These are phyloP conservation scores for Conistra vaccinii DNA, from an alignment of 2,888 invertebrate species.

Conservation along the genomic window DNA sequence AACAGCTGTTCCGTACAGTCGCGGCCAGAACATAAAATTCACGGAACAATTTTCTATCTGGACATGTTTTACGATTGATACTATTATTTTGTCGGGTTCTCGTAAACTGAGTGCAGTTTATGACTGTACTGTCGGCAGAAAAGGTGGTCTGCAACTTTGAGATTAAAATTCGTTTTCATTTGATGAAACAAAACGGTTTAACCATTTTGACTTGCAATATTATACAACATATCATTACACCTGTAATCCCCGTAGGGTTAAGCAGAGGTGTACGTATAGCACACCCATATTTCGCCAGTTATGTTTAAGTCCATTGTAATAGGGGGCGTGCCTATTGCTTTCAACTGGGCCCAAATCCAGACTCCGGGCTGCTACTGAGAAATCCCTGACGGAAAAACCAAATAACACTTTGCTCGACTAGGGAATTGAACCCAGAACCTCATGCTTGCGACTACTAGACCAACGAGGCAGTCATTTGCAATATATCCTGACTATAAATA, in stretches of 20 bases:
- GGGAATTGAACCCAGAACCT: too few species aligned
- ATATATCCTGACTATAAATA: background rate
- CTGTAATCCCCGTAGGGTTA: background rate
- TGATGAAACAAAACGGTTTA: background rate
- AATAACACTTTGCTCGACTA: background rate
- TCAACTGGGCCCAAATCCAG: background rate
- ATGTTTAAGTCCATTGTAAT: too few species aligned
- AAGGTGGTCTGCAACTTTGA: background rate
- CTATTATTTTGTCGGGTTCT: constrained; percentile 73
- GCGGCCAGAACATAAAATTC: constrained; percentile 55
- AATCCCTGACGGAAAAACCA: background rate
- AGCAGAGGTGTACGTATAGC: background rate
- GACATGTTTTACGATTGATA: constrained; percentile 73
- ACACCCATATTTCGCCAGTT: background rate
- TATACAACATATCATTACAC: background rate
- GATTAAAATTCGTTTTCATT: background rate
- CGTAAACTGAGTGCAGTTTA: constrained; percentile 76
- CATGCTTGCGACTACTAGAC: background rate
- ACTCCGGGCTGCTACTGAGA: background rate
- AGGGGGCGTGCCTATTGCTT: too few species aligned
- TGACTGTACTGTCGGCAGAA: constrained; percentile 60
- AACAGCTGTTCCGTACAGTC: constrained; percentile 24
- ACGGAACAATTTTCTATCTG: constrained; percentile 68
- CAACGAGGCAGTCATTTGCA: background rate
- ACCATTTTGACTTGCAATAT: background rate